Evolutionary conservation across 2,888 invertebrate species (phyloP).

Genomic region (Operophtera brumata): DNA sequence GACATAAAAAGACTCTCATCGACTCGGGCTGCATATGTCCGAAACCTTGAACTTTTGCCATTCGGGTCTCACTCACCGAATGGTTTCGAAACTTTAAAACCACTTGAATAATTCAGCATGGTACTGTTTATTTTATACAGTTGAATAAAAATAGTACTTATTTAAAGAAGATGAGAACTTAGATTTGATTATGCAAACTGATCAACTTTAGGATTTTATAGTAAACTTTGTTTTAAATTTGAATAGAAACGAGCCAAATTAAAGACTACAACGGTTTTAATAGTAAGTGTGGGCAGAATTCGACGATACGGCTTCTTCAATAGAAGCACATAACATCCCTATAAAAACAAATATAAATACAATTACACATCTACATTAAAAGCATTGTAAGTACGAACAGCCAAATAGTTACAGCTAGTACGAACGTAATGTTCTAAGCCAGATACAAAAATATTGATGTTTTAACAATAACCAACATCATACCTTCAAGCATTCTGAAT

Average conservation of each 20-base stretch:
- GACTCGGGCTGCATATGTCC: constrained; percentile 22
- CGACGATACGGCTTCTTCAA: no score
- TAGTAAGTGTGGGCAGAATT: neutral
- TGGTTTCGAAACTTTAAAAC: constrained; percentile 49
- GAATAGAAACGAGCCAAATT: neutral
- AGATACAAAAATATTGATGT: neutral
- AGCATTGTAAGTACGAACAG: no score
- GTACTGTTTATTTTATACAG: constrained; percentile 29
- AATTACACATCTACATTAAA: no score
- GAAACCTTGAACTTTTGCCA: constrained; percentile 63
- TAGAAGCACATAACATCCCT: no score
- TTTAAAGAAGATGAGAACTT: constrained; percentile 11
- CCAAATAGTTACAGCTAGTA: neutral
- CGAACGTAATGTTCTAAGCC: neutral
- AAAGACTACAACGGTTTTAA: neutral
- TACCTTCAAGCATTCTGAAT: constrained; percentile 32
- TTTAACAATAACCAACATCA: constrained; percentile 4
- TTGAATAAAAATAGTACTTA: constrained; percentile 16
- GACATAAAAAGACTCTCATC: constrained; percentile 18
- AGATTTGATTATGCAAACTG: constrained; percentile 17
- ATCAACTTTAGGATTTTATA: constrained; percentile 6
- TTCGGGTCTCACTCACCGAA: constrained; percentile 37
- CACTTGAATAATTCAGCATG: constrained; percentile 31
- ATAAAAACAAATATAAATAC: no score
- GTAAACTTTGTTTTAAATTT: constrained; percentile 1